Conservation (phyloP, 2,113 vertebrate genomes). For the Prunella himalayana region DNA sequence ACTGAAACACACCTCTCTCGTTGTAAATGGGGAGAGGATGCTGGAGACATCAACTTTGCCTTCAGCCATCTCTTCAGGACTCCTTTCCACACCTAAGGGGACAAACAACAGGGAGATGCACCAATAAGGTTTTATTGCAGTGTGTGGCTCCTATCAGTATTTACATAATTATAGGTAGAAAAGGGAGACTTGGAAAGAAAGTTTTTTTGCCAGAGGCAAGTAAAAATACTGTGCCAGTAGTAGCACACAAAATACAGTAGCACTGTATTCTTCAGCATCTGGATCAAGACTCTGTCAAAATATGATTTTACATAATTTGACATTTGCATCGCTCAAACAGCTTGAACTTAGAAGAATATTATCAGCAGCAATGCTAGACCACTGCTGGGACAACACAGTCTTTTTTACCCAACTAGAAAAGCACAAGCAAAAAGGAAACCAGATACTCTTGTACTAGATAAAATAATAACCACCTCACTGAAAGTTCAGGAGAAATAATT, state of each 20-base stretch:
- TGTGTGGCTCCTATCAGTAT: background rate
- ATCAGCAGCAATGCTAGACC: background rate
- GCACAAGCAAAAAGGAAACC: background rate
- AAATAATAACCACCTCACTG: background rate
- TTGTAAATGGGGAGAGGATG: constrained; percentile 71
- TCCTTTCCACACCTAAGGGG: constrained; percentile 62
- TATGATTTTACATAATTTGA: background rate
- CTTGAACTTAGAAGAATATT: background rate
- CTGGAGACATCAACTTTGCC: constrained; percentile 75
- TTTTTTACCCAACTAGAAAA: background rate
- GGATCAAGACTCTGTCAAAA: background rate
- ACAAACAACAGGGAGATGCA: background rate
- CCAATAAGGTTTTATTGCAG: background rate
- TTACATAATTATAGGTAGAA: background rate
- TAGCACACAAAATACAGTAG: too few relatives aligned
- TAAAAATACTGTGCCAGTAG: background rate
- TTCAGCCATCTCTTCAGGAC: constrained; percentile 64
- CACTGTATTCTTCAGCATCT: background rate
- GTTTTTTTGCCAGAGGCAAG: background rate
- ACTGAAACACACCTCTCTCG: constrained; percentile 75
- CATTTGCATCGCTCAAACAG: background rate
- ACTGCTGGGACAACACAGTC: background rate
- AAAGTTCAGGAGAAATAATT: background rate
- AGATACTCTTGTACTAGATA: background rate
- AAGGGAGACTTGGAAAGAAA: background rate